Conservation (phyloP, 2,888 invertebrate genomes). For the Napeogenes inachia region DNA sequence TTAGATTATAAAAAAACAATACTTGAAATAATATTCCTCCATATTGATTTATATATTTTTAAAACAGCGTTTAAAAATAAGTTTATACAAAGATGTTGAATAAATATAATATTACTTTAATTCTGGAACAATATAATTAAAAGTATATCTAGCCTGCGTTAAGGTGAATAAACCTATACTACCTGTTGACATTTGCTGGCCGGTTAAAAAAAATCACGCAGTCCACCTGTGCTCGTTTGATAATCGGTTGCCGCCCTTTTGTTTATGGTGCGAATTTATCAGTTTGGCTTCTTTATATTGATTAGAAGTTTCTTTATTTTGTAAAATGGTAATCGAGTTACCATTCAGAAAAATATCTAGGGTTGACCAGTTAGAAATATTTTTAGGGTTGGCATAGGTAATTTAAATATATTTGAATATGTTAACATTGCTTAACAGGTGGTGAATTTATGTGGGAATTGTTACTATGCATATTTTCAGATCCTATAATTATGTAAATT, state of each 20-base stretch:
- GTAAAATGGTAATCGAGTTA: neutral
- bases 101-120: no score
- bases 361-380: neutral
- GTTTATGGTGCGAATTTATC: slow-evolving; percentile 15
- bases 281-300: slow-evolving; percentile 8
- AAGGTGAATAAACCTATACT: slow-evolving; percentile 40
- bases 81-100: no score
- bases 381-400: slow-evolving; percentile 22
- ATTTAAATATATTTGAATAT: slow-evolving; percentile 39
- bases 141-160: slow-evolving; percentile 4
- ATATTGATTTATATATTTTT: no score
- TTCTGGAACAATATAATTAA: no score
- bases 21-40: no score
- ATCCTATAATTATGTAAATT: no score
- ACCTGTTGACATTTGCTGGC: slow-evolving; percentile 45
- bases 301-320: neutral
- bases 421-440: slow-evolving; percentile 53
- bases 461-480: slow-evolving; percentile 44
- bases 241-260: slow-evolving; percentile 22
- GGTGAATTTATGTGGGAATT: slow-evolving; percentile 63
- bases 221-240: slow-evolving; percentile 34
- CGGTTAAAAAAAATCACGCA: slow-evolving; percentile 46
- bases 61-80: no score
- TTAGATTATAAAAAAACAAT: no score
- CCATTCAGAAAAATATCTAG: neutral